These are phyloP conservation scores for Ectropis crepuscularia DNA, from an alignment of 2,888 invertebrate species.

Conservation along the genomic window DNA sequence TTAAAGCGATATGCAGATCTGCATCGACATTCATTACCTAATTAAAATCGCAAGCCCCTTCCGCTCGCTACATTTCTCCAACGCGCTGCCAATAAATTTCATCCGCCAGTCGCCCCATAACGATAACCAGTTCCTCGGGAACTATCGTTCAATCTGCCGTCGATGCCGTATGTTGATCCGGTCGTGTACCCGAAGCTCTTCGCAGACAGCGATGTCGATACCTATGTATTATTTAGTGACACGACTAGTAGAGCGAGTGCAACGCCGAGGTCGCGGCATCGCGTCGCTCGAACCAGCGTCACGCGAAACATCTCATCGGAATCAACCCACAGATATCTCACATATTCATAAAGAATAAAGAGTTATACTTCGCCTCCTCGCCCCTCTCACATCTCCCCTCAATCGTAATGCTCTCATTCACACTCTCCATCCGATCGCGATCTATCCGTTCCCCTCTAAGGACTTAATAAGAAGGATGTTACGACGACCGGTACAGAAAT, in stretches of 20 bases:
- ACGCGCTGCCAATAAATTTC: conserved; percentile 84
- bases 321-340: conserved; percentile 79
- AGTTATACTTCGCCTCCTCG: conserved; percentile 74
- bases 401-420: conserved; percentile 82
- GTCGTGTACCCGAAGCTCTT: conserved; percentile 83
- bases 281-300: conserved; percentile 47
- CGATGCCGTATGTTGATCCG: conserved; percentile 85
- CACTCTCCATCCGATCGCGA: conserved; percentile 79
- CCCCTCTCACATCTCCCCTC: conserved; percentile 64
- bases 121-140: conserved; percentile 85
- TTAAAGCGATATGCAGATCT: conserved; percentile 83
- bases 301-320: conserved; percentile 66
- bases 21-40: conserved; percentile 85
- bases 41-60: conserved; percentile 85
- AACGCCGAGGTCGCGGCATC: conserved; percentile 51
- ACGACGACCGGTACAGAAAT: conserved; percentile 60
- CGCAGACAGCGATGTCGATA: conserved; percentile 80
- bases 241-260: conserved; percentile 55
- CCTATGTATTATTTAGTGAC: conserved; percentile 83
- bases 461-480: conserved; percentile 68
- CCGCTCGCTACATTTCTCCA: conserved; percentile 85
- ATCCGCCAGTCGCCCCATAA: conserved; percentile 84
- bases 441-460: conserved; percentile 81
- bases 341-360: conserved; percentile 85
- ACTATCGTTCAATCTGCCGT: conserved; percentile 85